Evolutionary conservation across 2,888 invertebrate genomes (phyloP), one percentile per base, ranked within the genome.

Genomic region (Tanytarsus gracilentus): DNA sequence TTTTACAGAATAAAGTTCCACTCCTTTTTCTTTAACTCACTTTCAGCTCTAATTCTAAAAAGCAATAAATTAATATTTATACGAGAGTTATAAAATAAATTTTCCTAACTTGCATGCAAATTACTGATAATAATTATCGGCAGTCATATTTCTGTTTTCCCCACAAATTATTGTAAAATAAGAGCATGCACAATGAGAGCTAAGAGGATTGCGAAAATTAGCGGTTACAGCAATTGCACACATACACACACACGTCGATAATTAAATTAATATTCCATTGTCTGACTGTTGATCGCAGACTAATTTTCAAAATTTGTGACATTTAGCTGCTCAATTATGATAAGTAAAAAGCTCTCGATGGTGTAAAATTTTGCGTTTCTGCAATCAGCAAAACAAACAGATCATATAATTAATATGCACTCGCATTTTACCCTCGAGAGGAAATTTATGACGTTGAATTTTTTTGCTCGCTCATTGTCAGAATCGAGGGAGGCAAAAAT

Each of bases 371-470:
- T 8, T 33, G 33, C n/a, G 9, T 8, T 48, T 53, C n/a, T 27
- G 53, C 53, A 53, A 53, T 53, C 53, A 53, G 39, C 21, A 33
- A 4, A 9, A 26, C 26, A 53, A 53, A 53, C 25, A 36, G 11
- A 7, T 39, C 36, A 53, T 27, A 50, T 8, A 50, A 29, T 53
- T 27, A 53, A 36, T 48, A 21, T 21, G 11, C 16, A 48, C 48
- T 4, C 39, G 26, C 36, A 39, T 18, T 52, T 53, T 48, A 25
- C 23, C 8, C 14, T 33, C 26, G 53, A 36, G 18, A 23, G 36
- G 26, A n/a, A 26, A 53, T 44, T 23, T 44, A 44, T 44, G 23
- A 18, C 9, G 11, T 5, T 23, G 18, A 44, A 44, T 44, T 44
- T 40, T n/a, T 44, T 18, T 44, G 44, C 40, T 40, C 21, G 7